phyloP scores from a whole-genome alignment of 2,888 invertebrate species.

The Heteromurus nitidus region DNA sequence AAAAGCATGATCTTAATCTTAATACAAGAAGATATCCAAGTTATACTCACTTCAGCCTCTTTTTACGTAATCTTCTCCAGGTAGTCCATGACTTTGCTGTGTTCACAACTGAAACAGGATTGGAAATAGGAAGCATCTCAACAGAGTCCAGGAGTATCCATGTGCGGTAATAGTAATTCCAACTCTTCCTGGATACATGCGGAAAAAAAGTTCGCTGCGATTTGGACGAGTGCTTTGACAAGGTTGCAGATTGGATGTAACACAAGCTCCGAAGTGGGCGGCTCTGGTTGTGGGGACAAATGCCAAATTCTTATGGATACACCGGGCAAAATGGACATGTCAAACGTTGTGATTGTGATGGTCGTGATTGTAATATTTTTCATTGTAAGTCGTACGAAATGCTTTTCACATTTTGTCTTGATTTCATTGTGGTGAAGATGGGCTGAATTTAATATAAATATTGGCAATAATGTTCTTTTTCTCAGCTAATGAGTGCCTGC shows the following conservation, averaged over 20 bases:
- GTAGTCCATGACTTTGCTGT: no score
- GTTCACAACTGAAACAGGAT: not conserved
- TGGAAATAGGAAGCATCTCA: not conserved
- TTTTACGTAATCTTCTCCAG: no score
- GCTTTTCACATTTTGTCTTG: no score
- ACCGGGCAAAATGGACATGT: conserved; percentile 59
- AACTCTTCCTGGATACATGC: not conserved
- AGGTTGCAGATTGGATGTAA: not conserved
- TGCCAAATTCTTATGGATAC: conserved; percentile 48
- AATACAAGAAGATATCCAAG: no score
- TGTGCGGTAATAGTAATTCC: not conserved
- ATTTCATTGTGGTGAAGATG: not conserved
- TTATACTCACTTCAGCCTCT: no score
- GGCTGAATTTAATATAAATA: not conserved
- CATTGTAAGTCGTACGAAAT: conserved; percentile 66
- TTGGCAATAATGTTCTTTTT: not conserved
- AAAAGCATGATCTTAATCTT: no score
- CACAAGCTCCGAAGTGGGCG: not conserved
- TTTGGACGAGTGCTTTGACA: not conserved
- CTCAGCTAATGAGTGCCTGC: conserved; percentile 69
- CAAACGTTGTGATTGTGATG: conserved; percentile 66
- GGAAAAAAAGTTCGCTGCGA: not conserved
- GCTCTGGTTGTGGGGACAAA: not conserved
- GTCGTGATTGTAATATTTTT: conserved; percentile 65
- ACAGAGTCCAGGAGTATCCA: not conserved